Base-by-base conservation (phyloP, 37 sponge, comb jelly and placozoan genomes). In the Diacarnus erythraeanus region DNA sequence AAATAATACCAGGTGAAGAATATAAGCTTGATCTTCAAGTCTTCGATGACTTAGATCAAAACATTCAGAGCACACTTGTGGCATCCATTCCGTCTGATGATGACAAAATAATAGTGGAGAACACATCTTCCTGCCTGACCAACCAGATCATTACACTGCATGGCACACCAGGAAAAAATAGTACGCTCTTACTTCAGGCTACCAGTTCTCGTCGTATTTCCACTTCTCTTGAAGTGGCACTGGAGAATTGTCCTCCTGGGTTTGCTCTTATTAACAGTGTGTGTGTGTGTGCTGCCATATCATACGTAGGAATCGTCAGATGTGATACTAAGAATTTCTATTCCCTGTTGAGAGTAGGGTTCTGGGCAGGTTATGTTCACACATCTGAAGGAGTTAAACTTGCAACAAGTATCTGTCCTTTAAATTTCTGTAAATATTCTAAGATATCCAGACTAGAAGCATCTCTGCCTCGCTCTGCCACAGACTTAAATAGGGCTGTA, bases 301-400 rank as follows among this genome's bases (percentile, higher is more conserved):
- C 69, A 6, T 69, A 36, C 5, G 69, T 37, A 20, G 37, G 69
- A 5, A 21, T 25, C 35, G 17, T 57, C 23, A 3, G 38, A 72
- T 64, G 57, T 33, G 3, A 79, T n/a, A n/a, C n/a, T n/a, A n/a
- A n/a, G n/a, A n/a, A n/a, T n/a, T n/a, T n/a, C n/a, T n/a, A n/a
- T n/a, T n/a, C n/a, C n/a, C n/a, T n/a, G n/a, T n/a, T n/a, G n/a
- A n/a, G n/a, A n/a, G n/a, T n/a, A 57, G 86, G 86, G 17, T 86
- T 78, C 47, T 86, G 86, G 86, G 80, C 76, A 36, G 86, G 86
- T 1, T 86, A 77, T 57, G 41, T 84, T 33, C 30, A 77, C 27
- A 42, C 33, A 22, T 51, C 38, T 43, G 23, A 29, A 36, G 59
- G 57, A 2, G 21, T 3, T 2, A 56, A 6, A 6, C 38, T 75